Base-by-base conservation (phyloP, 2,113 vertebrate species). In the Marmota monax region DNA sequence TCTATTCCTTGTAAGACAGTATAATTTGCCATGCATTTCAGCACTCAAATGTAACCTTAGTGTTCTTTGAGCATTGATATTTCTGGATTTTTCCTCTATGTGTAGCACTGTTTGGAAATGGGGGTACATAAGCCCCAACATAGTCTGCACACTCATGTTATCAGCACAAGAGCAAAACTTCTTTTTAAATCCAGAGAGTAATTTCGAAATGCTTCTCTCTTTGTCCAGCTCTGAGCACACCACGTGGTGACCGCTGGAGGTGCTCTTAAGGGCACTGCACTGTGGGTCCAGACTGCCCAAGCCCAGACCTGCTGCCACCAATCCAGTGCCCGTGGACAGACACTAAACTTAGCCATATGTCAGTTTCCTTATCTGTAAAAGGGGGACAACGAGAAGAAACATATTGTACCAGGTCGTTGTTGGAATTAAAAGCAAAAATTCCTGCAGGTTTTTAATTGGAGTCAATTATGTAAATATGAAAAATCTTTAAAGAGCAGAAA, bases 111-210 rank as follows among this genome's bases (percentile, higher is more conserved):
- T 58, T 95, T 92, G 12, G 9, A 94, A 92, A 84, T 29, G 67
- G 16, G 18, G 88, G 42, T 37, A 51, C 16, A 9, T 23, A 69
- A 77, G 42, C 72, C 18, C 82, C 10, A 3, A 34, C 4, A 29
- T 48, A 27, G 14, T 88, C 42, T 48, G 63, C 12, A 45, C 74
- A 84, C 18, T 88, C 63, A 72, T 0, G 70, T 72, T 39, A 58
- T 53, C 56, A 80, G 22, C 48, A 61, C 51, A 51, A 94, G 27
- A 45, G 88, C 23, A 93, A 87, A 95, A 45, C 5, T 25, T 87
- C 51, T 95, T 65, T 94, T 91, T 58, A 95, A 93, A 93, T n/a
- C 65, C 17, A 53, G 86, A 82, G 32, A 88, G 12, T 20, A 29
- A 88, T 85, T 96, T 74, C 73, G 86, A 82, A 72, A 65, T 88